phyloP scores from a whole-genome alignment of 1,140 invertebrate genomes.

The Colletes gigas region DNA sequence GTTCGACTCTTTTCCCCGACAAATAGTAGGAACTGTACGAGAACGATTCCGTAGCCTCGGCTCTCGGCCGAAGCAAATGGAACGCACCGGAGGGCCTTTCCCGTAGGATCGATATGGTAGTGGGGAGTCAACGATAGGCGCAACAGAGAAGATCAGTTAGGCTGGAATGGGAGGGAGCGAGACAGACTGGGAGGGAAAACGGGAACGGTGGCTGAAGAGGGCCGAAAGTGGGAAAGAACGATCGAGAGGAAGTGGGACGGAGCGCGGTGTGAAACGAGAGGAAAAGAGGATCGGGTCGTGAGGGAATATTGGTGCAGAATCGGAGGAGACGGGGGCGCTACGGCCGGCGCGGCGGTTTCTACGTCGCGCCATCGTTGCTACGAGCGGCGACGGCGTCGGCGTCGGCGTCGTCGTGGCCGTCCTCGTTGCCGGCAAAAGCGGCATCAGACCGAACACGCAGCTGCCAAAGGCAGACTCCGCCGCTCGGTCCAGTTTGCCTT shows the following conservation, averaged over 20 bases:
- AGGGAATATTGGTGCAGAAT: slow-evolving; percentile 52
- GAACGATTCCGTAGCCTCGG: slow-evolving; percentile 62
- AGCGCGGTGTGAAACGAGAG: slow-evolving; percentile 39
- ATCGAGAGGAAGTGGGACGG: slow-evolving; percentile 18
- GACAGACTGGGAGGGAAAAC: slow-evolving; percentile 9
- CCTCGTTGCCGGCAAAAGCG: slow-evolving; percentile 60
- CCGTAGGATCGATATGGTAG: slow-evolving; percentile 71
- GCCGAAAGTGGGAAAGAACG: slow-evolving; percentile 17
- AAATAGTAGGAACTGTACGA: slow-evolving; percentile 21
- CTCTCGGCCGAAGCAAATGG: slow-evolving; percentile 66
- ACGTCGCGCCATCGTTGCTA: slow-evolving; percentile 70
- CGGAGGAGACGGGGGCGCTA: slow-evolving; percentile 64
- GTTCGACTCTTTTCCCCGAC: slow-evolving; percentile 34
- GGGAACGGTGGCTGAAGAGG: not conserved
- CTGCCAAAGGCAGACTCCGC: slow-evolving; percentile 55
- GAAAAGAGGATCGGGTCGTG: slow-evolving; percentile 41
- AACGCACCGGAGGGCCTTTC: slow-evolving; percentile 61
- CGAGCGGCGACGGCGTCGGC: slow-evolving; percentile 50
- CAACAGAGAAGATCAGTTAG: not conserved
- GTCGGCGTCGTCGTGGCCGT: slow-evolving; percentile 52
- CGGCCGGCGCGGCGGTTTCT: slow-evolving; percentile 54
- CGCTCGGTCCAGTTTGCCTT: slow-evolving; percentile 63
- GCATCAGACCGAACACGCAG: slow-evolving; percentile 61
- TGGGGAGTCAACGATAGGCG: slow-evolving; percentile 42
- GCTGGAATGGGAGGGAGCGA: slow-evolving; percentile 31